A percentile compares a stretch with the other conserved stretches of the same genome.
phyloP scores from a whole-genome alignment of 1,140 invertebrate species.

The Yoshiicerus persimilis region DNA sequence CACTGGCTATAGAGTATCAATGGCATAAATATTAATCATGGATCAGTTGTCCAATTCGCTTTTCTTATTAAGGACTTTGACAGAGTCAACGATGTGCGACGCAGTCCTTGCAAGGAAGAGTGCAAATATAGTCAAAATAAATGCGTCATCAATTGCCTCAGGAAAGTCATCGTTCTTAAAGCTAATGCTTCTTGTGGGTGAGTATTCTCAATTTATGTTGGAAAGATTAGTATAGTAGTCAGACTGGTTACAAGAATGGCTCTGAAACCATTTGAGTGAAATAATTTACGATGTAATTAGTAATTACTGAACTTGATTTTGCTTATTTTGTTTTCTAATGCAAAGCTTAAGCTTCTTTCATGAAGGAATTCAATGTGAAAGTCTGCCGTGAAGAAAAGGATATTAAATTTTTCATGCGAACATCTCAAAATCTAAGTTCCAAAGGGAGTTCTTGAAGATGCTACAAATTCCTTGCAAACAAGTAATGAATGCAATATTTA shows the following conservation, averaged over 20 bases:
- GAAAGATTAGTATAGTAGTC: too few relatives aligned
- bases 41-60: background rate
- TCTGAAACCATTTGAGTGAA: background rate
- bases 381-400: background rate
- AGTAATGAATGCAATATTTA: background rate
- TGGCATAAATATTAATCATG: constrained; percentile 25
- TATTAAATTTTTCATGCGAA: background rate
- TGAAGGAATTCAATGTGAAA: background rate
- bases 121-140: background rate
- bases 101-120: background rate
- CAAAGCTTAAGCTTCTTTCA: constrained; percentile 20
- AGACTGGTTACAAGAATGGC: too few relatives aligned
- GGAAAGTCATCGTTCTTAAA: background rate
- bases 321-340: background rate
- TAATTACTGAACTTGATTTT: background rate
- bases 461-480: constrained; percentile 1
- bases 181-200: background rate
- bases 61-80: background rate
- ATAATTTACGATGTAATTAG: background rate
- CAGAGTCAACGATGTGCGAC: background rate
- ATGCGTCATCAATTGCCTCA: constrained; percentile 1
- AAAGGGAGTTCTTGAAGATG: constrained; percentile 29
- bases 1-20: background rate
- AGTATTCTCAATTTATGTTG: background rate
- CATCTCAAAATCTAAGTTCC: background rate